A percentile compares a stretch with the other conserved stretches of the same genome.
Evolutionary conservation across 2,797 vertebrate species (phyloP).

Genomic region (Gadopsis bispinosus): DNA sequence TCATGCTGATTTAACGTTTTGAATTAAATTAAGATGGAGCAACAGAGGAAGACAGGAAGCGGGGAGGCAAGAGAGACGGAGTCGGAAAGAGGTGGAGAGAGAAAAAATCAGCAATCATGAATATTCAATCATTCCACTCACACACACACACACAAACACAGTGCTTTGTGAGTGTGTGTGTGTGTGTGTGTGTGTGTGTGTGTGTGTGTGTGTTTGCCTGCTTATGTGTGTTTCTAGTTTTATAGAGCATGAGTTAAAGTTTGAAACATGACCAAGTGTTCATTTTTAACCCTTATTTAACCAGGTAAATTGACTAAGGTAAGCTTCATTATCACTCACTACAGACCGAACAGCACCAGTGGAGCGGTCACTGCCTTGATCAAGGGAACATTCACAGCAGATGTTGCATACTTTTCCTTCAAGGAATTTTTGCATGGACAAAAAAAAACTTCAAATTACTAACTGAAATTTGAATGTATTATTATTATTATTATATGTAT

Average conservation of each 20-base stretch:
- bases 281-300: slow-evolving; percentile 49
- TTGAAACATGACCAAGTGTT: slow-evolving; percentile 73
- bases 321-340: too few species aligned
- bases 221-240: slow-evolving; percentile 44
- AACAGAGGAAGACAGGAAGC: slow-evolving; percentile 37
- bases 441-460: neutral
- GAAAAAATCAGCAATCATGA: slow-evolving; percentile 69
- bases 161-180: slow-evolving; percentile 14
- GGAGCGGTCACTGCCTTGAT: neutral
- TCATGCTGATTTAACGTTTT: slow-evolving; percentile 56
- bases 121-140: slow-evolving; percentile 73
- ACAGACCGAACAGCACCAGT: too few species aligned
- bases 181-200: slow-evolving; percentile 26
- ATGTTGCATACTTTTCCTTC: neutral
- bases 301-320: slow-evolving; percentile 9
- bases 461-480: neutral
- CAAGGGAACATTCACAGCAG: neutral
- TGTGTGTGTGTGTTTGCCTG: slow-evolving; percentile 11
- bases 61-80: neutral
- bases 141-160: too few species aligned
- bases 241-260: slow-evolving; percentile 79
- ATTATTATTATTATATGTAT: too few species aligned
- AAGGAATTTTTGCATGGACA: neutral
- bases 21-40: slow-evolving; percentile 50
- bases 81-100: slow-evolving; percentile 8